Evolutionary conservation across 2,113 vertebrate genomes (phyloP), one percentile per base, ranked within the genome.

Genomic region (Alectura lathami): DNA sequence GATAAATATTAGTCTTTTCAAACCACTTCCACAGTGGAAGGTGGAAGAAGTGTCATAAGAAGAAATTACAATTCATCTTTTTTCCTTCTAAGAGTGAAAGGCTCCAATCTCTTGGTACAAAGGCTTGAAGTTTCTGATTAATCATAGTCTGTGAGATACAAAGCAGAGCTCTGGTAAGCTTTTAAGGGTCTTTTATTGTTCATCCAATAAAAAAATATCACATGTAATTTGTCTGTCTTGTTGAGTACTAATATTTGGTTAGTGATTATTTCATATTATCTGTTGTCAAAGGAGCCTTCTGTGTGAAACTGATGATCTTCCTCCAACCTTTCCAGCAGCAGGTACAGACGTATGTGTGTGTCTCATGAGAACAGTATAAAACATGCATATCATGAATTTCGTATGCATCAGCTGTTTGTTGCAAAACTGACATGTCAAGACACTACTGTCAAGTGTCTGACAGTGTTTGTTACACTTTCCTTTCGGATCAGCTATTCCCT

Each of bases 201-300:
- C 83, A 38, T 75, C 51, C 48, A 88, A 51, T 91, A 85, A 83
- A 77, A n/a, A 94, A 43, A 45, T 40, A 74, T 63, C 87, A 77
- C 36, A 14, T 78, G 24, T 66, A 53, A 95, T 93, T 83, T 89
- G 16, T 85, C 74, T 93, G 34, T 87, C 67, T 81, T 85, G 63
- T 73, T 89, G 66, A 76, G 56, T 45, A 14, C 59, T 74, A 62
- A 83, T 94, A 80, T 90, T 97, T 94, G 91, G 30, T 64, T 90
- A 47, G 53, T 62, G 85, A 32, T 96, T 94, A 85, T 85, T 74
- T 84, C 57, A 83, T 81, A 59, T 64, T 64, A 85, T 74, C 66
- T 87, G 17, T 80, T 94, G 62, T 93, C 47, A 21, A 78, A 91
- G 53, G 32, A 73, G n/a, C 38, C 43, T 50, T 95, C 7, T 1